A percentile compares a stretch with the other conserved stretches of the same genome.
phyloP scores from a whole-genome alignment of 2,797 vertebrate genomes.

The Ctenopoma multispine region DNA sequence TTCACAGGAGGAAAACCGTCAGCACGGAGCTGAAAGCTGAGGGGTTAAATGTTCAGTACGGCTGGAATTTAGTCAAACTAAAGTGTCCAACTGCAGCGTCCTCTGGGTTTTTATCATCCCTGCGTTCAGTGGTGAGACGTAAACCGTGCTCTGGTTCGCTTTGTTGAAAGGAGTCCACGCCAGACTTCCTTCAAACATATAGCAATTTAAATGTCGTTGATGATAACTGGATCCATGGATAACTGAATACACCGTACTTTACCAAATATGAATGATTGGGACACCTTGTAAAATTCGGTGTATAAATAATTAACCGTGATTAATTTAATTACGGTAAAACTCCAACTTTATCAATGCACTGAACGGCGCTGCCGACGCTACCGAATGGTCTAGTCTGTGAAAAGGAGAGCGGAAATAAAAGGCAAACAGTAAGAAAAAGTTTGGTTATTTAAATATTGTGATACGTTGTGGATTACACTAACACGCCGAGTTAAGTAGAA shows the following conservation, averaged over 20 bases:
- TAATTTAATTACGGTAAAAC: fast-evolving
- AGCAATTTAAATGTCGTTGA: fast-evolving
- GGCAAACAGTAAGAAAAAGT: slow-evolving; percentile 20
- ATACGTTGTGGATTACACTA: background rate
- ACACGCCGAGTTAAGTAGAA: background rate
- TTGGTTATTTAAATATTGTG: fast-evolving
- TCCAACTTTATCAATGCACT: slow-evolving; percentile 5
- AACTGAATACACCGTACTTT: fast-evolving
- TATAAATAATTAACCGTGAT: fast-evolving
- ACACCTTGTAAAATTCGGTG: background rate
- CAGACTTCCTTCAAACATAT: slow-evolving; percentile 6
- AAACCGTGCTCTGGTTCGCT: slow-evolving; percentile 14
- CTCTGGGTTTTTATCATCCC: fast-evolving
- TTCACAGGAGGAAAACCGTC: slow-evolving; percentile 7
- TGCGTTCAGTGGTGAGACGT: fast-evolving
- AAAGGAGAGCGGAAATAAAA: background rate
- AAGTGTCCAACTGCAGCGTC: fast-evolving
- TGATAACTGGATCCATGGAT: fast-evolving
- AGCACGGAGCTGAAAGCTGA: background rate
- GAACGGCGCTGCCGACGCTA: background rate
- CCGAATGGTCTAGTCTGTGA: background rate
- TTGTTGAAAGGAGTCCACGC: slow-evolving; percentile 19
- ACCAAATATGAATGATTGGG: fast-evolving
- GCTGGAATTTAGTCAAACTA: too few species aligned
- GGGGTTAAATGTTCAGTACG: too few species aligned